Conservation (phyloP, 2,888 invertebrate species). For the Tricholauxania praeusta region DNA sequence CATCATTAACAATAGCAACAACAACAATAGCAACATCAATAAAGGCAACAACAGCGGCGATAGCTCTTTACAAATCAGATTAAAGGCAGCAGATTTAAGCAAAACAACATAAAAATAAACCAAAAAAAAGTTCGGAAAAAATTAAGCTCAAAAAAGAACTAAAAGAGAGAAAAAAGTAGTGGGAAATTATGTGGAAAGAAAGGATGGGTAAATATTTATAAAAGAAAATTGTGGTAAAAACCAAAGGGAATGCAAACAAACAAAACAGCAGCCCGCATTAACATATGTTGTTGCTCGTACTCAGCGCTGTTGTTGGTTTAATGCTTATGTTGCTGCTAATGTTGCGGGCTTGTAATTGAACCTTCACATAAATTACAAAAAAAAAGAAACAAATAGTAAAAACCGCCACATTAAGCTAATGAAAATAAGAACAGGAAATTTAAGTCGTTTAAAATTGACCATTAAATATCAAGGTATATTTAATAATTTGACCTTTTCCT, state of each 20-base stretch:
- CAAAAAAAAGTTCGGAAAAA: neutral
- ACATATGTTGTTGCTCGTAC: constrained; percentile 29
- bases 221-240: constrained; percentile 13
- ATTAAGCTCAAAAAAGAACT: constrained; percentile 11
- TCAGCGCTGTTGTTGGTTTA: constrained; percentile 3
- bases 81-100: neutral
- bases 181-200: constrained; percentile 17
- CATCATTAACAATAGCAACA: neutral
- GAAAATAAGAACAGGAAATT: too few relatives aligned
- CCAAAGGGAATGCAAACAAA: constrained; percentile 10
- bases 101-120: constrained; percentile 2
- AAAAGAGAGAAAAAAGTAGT: neutral
- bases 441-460: too few relatives aligned
- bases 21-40: neutral
- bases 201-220: constrained; percentile 13
- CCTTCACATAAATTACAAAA: constrained; percentile 26
- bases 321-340: neutral
- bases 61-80: constrained; percentile 18
- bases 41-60: neutral
- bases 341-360: constrained; percentile 30
- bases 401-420: too few relatives aligned
- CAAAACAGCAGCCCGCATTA: constrained; percentile 31
- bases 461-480: too few relatives aligned
- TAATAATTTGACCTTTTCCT: too few relatives aligned
- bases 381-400: neutral